Evolutionary conservation across 2,113 vertebrate genomes (phyloP).

Genomic region (Centropristis striata): DNA sequence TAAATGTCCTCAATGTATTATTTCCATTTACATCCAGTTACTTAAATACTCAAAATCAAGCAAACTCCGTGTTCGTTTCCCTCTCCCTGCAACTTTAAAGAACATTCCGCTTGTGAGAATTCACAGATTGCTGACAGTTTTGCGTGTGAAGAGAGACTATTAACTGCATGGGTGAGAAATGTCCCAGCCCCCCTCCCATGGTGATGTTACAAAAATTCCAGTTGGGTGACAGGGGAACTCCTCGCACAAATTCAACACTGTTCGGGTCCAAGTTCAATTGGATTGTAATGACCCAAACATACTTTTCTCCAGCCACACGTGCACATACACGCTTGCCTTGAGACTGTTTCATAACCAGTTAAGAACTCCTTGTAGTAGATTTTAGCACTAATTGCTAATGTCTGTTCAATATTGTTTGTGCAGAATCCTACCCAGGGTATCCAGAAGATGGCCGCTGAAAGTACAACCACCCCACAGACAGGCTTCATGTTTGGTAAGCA

Average conservation of each 20-base stretch:
- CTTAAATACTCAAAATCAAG: not conserved
- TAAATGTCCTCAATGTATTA: not conserved
- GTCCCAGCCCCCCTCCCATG: slow-evolving; percentile 52
- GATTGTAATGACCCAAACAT: slow-evolving; percentile 1
- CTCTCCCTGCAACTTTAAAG: slow-evolving; percentile 2
- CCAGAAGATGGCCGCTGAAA: slow-evolving; percentile 69
- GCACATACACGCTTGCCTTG: not conserved
- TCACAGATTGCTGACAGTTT: slow-evolving; percentile 46
- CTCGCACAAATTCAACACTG: slow-evolving; percentile 14
- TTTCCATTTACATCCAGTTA: not conserved
- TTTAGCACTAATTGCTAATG: not conserved
- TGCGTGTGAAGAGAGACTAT: slow-evolving; percentile 22
- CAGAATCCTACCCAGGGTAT: slow-evolving; percentile 74
- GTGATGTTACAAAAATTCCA: slow-evolving; percentile 67
- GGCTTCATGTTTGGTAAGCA: slow-evolving; percentile 81
- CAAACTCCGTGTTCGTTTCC: not conserved
- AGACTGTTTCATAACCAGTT: no score
- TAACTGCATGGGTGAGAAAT: slow-evolving; percentile 64
- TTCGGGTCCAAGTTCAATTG: slow-evolving; percentile 36
- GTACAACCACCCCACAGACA: slow-evolving; percentile 41
- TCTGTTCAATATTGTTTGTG: slow-evolving; percentile 4
- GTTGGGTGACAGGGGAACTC: slow-evolving; percentile 36
- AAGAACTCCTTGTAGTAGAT: no score
- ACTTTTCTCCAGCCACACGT: not conserved
- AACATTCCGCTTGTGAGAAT: slow-evolving; percentile 11